Conservation (phyloP, 2,888 invertebrate species). For the Rhopalosiphum nymphaeae region DNA sequence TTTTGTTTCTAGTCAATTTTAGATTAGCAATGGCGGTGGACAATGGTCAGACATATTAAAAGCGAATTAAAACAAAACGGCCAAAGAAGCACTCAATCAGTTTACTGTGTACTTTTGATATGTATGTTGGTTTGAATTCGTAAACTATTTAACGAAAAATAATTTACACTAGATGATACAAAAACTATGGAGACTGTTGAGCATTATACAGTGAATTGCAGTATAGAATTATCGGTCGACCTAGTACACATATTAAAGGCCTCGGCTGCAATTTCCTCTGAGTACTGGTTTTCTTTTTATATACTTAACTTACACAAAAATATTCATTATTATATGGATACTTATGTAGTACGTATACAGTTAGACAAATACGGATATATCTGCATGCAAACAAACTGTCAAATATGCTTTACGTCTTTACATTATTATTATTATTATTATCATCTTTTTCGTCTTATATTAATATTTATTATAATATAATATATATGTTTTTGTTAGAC, state of each 20-base stretch:
- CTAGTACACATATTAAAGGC: too few species aligned
- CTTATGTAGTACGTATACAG: not conserved
- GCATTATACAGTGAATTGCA: not conserved
- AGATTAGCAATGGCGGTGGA: too few species aligned
- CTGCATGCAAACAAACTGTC: not conserved
- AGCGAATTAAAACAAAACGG: not conserved
- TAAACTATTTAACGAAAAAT: too few species aligned
- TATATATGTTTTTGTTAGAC: not conserved
- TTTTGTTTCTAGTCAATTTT: not conserved
- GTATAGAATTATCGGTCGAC: too few species aligned
- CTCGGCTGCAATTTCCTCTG: not conserved
- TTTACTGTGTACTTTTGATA: too few species aligned
- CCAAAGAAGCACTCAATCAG: too few species aligned
- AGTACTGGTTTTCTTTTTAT: not conserved
- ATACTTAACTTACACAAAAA: not conserved
- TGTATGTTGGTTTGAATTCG: too few species aligned
- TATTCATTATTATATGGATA: not conserved
- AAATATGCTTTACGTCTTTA: constrained; percentile 6
- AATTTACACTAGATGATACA: not conserved
- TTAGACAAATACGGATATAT: not conserved
- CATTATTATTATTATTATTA: constrained; percentile 47
- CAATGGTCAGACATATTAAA: not conserved
- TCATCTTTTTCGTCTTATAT: constrained; percentile 42
- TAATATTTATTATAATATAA: constrained; percentile 54
- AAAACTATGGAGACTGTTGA: not conserved